Evolutionary conservation across 2,888 invertebrate genomes (phyloP).

Genomic region (Cephonodes hylas): DNA sequence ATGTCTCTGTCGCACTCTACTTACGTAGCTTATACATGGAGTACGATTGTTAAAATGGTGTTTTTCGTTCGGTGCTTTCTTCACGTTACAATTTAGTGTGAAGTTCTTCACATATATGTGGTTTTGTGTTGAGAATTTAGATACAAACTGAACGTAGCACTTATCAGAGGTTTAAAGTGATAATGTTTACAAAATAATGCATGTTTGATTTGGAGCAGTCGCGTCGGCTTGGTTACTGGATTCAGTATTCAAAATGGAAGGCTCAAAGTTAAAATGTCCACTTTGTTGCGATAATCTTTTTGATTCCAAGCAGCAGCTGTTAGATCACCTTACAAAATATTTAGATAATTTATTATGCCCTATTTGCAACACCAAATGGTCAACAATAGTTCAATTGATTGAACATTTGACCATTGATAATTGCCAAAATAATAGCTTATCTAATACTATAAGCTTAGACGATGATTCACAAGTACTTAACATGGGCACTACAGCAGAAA

Average conservation of each 20-base stretch:
- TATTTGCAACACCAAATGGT: conserved; percentile 77
- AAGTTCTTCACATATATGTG: conserved; percentile 70
- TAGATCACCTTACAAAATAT: conserved; percentile 75
- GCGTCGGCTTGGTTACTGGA: conserved; percentile 1
- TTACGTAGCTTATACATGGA: background rate
- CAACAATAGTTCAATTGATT: conserved; percentile 77
- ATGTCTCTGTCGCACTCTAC: background rate
- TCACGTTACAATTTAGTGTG: conserved; percentile 65
- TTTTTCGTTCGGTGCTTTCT: conserved; percentile 50
- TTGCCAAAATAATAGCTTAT: conserved; percentile 35
- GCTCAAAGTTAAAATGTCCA: conserved; percentile 77
- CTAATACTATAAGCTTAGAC: background rate
- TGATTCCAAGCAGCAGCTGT: conserved; percentile 76
- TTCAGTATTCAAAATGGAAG: conserved; percentile 69
- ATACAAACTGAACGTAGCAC: conserved; percentile 62
- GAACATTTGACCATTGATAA: conserved; percentile 77
- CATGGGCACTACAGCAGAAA: background rate
- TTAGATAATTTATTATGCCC: conserved; percentile 81
- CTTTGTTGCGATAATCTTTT: conserved; percentile 85
- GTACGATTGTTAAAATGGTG: conserved; percentile 19
- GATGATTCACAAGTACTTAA: background rate
- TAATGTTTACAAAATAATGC: conserved; percentile 54
- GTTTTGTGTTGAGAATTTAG: conserved; percentile 62
- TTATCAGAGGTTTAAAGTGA: conserved; percentile 33
- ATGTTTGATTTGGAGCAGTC: background rate